Conservation (phyloP, 1,140 invertebrate species). For the Tachypleus tridentatus region DNA sequence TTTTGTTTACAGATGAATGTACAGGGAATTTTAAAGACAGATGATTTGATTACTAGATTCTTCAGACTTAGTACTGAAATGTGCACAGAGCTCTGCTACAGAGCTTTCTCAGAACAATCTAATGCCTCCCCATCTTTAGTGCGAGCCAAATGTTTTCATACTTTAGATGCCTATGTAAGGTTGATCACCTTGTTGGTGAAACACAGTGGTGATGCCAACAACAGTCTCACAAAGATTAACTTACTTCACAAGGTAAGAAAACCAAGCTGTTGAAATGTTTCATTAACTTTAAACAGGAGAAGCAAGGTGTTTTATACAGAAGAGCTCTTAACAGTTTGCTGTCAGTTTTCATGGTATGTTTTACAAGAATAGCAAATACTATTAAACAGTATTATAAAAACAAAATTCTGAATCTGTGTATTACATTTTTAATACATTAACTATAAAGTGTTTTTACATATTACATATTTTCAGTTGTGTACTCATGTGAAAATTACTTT, state of each 20-base stretch:
- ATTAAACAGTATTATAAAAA: no score
- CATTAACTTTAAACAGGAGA: not conserved
- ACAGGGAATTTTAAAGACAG: slow-evolving; percentile 91
- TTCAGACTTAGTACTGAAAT: slow-evolving; percentile 93
- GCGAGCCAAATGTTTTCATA: slow-evolving; percentile 86
- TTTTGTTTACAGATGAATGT: slow-evolving; percentile 65
- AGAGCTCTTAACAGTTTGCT: no score
- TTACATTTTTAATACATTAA: no score
- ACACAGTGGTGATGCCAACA: slow-evolving; percentile 71
- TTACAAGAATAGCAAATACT: no score
- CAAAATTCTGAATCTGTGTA: no score
- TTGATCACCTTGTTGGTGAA: slow-evolving; percentile 92
- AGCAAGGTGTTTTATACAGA: not conserved
- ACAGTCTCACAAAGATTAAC: slow-evolving; percentile 89
- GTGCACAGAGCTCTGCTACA: slow-evolving; percentile 89
- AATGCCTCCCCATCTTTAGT: slow-evolving; percentile 40
- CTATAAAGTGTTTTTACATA: no score
- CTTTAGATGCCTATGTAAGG: slow-evolving; percentile 88
- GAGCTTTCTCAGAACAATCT: slow-evolving; percentile 41
- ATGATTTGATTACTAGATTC: slow-evolving; percentile 93
- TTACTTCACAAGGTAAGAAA: slow-evolving; percentile 75
- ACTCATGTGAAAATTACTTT: no score
- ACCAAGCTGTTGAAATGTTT: no score
- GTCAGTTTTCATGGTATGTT: no score
- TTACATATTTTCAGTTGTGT: no score